A percentile compares a stretch with the other conserved stretches of the same genome.
These are phyloP conservation scores for Drosophila subquinaria DNA, from an alignment of 2,888 invertebrate species.

Conservation along the genomic window DNA sequence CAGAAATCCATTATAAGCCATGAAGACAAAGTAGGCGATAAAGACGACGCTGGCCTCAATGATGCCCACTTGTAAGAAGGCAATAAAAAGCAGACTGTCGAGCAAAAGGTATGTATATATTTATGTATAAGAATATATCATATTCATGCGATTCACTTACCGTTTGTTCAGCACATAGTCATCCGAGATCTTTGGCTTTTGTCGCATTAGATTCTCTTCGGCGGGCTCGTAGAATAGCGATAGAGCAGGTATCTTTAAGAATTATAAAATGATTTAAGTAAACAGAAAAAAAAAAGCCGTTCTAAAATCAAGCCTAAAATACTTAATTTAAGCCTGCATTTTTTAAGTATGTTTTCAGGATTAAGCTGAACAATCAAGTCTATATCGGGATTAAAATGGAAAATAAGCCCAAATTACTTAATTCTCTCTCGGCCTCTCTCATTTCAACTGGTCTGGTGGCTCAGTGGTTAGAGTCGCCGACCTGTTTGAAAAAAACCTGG, in stretches of 20 bases:
- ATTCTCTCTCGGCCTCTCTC: too few relatives aligned
- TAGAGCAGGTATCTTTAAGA: slow-evolving; percentile 48
- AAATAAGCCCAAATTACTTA: too few relatives aligned
- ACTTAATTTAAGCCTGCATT: too few relatives aligned
- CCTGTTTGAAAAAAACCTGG: too few relatives aligned
- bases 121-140: neutral
- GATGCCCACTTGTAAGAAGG: slow-evolving; percentile 51
- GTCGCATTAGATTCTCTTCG: slow-evolving; percentile 50
- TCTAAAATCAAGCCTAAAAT: too few relatives aligned
- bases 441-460: too few relatives aligned
- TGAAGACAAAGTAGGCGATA: slow-evolving; percentile 47
- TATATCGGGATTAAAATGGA: too few relatives aligned
- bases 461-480: too few relatives aligned
- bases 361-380: too few relatives aligned
- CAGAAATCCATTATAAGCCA: slow-evolving; percentile 58
- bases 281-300: too few relatives aligned
- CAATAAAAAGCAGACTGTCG: slow-evolving; percentile 51
- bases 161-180: slow-evolving; percentile 52
- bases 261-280: too few relatives aligned
- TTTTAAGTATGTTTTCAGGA: too few relatives aligned
- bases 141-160: slow-evolving; percentile 16
- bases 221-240: slow-evolving; percentile 50
- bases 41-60: slow-evolving; percentile 58
- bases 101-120: neutral
- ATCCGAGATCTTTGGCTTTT: slow-evolving; percentile 47